phyloP scores from a whole-genome alignment of 1,140 invertebrate genomes.

The Drosophila athabasca region DNA sequence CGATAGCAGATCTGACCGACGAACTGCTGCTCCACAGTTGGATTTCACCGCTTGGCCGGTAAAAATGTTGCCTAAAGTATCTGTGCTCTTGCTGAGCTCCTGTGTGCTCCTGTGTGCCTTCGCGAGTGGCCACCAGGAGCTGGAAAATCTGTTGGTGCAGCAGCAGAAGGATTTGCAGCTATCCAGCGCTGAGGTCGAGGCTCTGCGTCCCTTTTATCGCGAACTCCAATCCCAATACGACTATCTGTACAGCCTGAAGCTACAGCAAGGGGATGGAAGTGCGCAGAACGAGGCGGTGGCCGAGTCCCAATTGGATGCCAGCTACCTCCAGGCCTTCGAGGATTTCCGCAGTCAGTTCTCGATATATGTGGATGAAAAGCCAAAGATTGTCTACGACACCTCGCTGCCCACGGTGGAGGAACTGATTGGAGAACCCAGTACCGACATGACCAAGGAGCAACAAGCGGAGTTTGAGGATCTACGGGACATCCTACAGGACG shows the following conservation, averaged over 20 bases:
- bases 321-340: slow-evolving; percentile 40
- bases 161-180: slow-evolving; percentile 51
- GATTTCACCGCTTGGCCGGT: slow-evolving; percentile 14
- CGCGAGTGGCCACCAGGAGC: slow-evolving; percentile 44
- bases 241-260: slow-evolving; percentile 44
- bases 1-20: slow-evolving; percentile 20
- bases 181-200: slow-evolving; percentile 53
- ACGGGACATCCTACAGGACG: slow-evolving; percentile 63
- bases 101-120: slow-evolving; percentile 13
- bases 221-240: slow-evolving; percentile 71
- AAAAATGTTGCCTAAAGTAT: slow-evolving; percentile 33
- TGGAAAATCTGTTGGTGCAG: slow-evolving; percentile 48
- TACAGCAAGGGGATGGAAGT: slow-evolving; percentile 59
- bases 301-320: slow-evolving; percentile 23
- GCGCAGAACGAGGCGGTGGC: not conserved
- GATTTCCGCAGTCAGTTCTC: slow-evolving; percentile 49
- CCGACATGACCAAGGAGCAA: slow-evolving; percentile 41
- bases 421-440: slow-evolving; percentile 45
- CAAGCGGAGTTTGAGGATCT: slow-evolving; percentile 60
- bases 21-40: slow-evolving; percentile 39
- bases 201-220: slow-evolving; percentile 57
- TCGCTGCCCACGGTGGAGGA: slow-evolving; percentile 60
- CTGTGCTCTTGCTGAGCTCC: slow-evolving; percentile 33
- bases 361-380: slow-evolving; percentile 32
- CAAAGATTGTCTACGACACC: slow-evolving; percentile 62